Percentiles rank a stretch among this genome's conserved stretches.
These are phyloP conservation scores for Erannis defoliaria DNA, from an alignment of 2,888 invertebrate genomes.

Conservation along the genomic window DNA sequence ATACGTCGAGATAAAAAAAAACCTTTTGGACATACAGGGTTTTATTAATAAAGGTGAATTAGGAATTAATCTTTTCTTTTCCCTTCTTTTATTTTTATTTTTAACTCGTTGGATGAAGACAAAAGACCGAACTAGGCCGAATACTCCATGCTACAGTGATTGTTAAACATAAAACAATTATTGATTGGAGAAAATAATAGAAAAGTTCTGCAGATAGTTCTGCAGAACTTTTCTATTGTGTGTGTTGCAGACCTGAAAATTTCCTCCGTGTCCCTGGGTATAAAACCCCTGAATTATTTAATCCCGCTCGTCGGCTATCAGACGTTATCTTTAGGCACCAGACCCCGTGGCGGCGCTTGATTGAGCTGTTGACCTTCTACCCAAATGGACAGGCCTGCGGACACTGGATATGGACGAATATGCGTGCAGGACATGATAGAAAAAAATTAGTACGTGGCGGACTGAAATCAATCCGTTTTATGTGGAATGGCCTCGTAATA, in stretches of 20 bases:
- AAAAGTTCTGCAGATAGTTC: background rate
- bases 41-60: no score
- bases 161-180: no score
- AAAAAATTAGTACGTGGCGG: background rate
- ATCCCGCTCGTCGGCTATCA: conserved; percentile 13
- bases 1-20: no score
- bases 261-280: conserved; percentile 1
- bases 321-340: conserved; percentile 27
- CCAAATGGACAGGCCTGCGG: conserved; percentile 22
- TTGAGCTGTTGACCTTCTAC: conserved; percentile 35
- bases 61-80: no score
- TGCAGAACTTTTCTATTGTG: no score
- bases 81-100: no score
- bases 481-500: no score
- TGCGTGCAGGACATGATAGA: background rate
- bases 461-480: background rate
- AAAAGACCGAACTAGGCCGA: no score
- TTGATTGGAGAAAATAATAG: no score
- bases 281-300: conserved; percentile 21
- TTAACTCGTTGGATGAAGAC: no score
- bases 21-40: no score
- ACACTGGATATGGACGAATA: background rate
- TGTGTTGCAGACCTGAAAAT: background rate
- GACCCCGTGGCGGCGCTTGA: conserved; percentile 19
- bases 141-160: no score